These are phyloP conservation scores for fruit fly (Drosophila melanogaster) DNA, from an alignment of 1,140 invertebrate genomes.

Conservation along the genomic window Release_6_plus_ISO1_MT NT_033777.3:30222001-30222500, in stretches of 20 bases:
- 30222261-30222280: conserved; percentile 58
- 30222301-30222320: conserved; percentile 25
- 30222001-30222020: conserved; percentile 61
- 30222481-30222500: neutral
- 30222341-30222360: conserved; percentile 70
- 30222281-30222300: conserved; percentile 64
- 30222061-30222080: conserved; percentile 67
- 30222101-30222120: conserved; percentile 72
- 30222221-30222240: conserved; percentile 65
- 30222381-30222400: neutral
- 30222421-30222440: neutral
- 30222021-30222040: conserved; percentile 68
- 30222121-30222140: conserved; percentile 69
- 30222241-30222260: conserved; percentile 76
- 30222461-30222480: neutral
- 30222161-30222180: neutral
- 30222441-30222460: neutral
- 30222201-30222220: conserved; percentile 32
- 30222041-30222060: conserved; percentile 70
- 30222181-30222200: neutral
- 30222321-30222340: conserved; percentile 53
- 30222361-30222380: conserved; percentile 24
- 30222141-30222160: conserved; percentile 70
- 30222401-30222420: too few species aligned
- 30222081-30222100: conserved; percentile 52